phyloP scores from a whole-genome alignment of 2,888 invertebrate species.

The Drosophila crucigera region DNA sequence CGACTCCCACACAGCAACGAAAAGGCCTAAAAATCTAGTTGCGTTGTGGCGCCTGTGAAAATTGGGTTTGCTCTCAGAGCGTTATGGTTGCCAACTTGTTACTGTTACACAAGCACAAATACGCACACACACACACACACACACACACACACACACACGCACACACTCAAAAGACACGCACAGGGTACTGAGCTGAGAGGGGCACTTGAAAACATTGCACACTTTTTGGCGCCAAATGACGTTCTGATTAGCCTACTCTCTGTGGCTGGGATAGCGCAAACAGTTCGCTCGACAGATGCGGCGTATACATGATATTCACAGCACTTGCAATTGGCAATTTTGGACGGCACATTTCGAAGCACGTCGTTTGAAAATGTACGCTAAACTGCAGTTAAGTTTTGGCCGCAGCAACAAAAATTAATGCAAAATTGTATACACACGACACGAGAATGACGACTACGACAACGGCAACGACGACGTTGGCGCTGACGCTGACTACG shows the following conservation, averaged over 20 bases:
- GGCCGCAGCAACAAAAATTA: conserved; percentile 76
- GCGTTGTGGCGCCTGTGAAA: conserved; percentile 22
- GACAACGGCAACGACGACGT: conserved; percentile 28
- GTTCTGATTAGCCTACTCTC: conserved; percentile 45
- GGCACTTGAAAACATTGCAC: conserved; percentile 32
- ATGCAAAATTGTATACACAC: conserved; percentile 79
- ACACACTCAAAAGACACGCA: not conserved
- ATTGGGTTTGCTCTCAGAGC: conserved; percentile 33
- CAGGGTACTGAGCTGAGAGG: conserved; percentile 5
- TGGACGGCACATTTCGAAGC: conserved; percentile 58
- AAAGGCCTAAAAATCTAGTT: conserved; percentile 21
- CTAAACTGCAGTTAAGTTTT: conserved; percentile 76
- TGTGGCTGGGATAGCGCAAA: conserved; percentile 22
- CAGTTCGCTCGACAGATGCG: conserved; percentile 30
- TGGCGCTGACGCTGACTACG: conserved; percentile 1
- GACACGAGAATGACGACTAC: conserved; percentile 57
- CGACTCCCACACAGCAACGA: conserved; percentile 3
- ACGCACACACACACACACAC: conserved; percentile 21
- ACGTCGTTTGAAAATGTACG: conserved; percentile 66
- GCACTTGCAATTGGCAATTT: conserved; percentile 58
- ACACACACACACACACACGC: conserved; percentile 17
- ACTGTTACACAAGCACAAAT: conserved; percentile 39
- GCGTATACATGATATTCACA: conserved; percentile 56
- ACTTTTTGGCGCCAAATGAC: conserved; percentile 72
- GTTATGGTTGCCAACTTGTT: conserved; percentile 70